Base-by-base conservation (phyloP, 2,797 vertebrate genomes). In the Parauchenoglanis ngamensis region DNA sequence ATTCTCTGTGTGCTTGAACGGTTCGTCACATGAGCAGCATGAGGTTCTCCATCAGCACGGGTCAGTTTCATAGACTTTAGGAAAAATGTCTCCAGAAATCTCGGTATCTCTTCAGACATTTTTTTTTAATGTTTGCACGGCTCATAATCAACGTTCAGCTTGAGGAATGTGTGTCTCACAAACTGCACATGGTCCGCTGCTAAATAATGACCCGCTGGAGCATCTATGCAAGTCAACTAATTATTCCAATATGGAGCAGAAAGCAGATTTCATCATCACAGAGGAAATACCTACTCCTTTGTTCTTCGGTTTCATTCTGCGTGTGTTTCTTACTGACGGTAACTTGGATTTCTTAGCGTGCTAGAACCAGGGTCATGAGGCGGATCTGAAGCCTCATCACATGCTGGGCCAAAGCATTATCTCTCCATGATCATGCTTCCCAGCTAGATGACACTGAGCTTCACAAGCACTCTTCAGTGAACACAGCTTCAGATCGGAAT, bases 181-280 rank as follows among this genome's bases (percentile, higher is more conserved):
- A 90, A 91, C 90, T 87, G 84, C 90, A 87, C 88, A 79, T 73
- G 84, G 88, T 85, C 83, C 86, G 78, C 90, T 92, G 90, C 89
- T 92, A 93, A 94, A 94, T 92, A 94, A 93, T 72, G 5, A 88
- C 87, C 90, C 91, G 92, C 85, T 23, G 88, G 90, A 92, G 92
- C 93, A 93, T 95, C 91, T 93, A 91, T 90, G 93, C 87, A 92
- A 93, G 89, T 89, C 92, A 92, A 92, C 92, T 95, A 95, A 96
- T 95, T 95, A 94, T 92, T 96, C 94, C 94, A 95, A 90, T 90
- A 95, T 95, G 95, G 92, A 91, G 89, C 40, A 40, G 89, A 91
- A 90, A 89, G 95, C 92, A 91, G 91, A 93, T 95, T 95, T 95
- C 94, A 91, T 96, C 94, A 95, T 95, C 92, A 94, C 93, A 94